These are phyloP conservation scores for Megaceryle maxima DNA, from an alignment of 2,113 vertebrate genomes.

Conservation along the genomic window DNA sequence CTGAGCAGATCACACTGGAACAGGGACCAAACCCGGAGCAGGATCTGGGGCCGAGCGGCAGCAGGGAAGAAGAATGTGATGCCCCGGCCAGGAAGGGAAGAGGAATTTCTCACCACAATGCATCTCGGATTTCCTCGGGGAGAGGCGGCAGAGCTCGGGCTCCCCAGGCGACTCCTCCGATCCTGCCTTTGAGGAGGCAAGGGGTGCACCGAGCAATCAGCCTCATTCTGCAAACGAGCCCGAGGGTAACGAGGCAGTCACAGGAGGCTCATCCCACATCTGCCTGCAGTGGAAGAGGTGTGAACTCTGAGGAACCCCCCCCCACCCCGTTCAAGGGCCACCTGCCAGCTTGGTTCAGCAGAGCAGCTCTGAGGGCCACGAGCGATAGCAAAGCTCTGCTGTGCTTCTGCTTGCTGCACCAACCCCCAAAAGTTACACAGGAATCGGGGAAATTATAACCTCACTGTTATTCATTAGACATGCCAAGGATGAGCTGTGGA, in stretches of 20 bases:
- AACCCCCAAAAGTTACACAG: fast-evolving
- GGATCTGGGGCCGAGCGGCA: background rate
- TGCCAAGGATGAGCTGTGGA: fast-evolving
- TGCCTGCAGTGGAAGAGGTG: fast-evolving
- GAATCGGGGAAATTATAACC: fast-evolving
- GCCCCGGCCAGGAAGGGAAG: background rate
- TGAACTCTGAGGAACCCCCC: fast-evolving
- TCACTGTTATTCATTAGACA: background rate
- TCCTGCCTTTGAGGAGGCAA: background rate
- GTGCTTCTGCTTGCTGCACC: fast-evolving
- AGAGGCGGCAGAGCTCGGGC: background rate
- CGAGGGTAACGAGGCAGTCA: fast-evolving
- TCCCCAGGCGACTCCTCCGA: background rate
- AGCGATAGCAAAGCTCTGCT: background rate
- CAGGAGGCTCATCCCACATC: background rate
- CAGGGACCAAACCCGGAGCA: fast-evolving
- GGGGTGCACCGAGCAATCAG: background rate
- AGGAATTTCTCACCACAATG: background rate
- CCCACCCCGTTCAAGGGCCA: fast-evolving
- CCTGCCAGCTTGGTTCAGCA: background rate
- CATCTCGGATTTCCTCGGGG: background rate
- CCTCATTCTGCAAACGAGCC: background rate
- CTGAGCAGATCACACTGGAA: fast-evolving
- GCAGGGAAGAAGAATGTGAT: background rate
- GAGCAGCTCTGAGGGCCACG: background rate